Evolutionary conservation across 37 sponge, comb jelly and placozoan species (phyloP), one percentile per base, ranked within the genome.

Genomic region (Cladorhizidae sp.): DNA sequence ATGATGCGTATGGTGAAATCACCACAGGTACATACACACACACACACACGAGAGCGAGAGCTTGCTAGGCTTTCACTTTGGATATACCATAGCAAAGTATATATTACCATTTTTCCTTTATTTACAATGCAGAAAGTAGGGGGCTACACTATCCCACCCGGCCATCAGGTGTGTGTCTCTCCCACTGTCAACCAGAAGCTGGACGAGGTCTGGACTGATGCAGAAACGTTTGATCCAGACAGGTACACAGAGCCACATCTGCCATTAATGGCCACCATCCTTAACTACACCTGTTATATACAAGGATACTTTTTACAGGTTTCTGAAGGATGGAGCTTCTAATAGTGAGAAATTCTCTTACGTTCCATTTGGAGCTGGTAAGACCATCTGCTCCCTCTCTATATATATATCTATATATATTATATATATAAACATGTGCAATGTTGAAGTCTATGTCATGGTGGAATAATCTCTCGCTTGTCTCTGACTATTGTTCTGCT

Each of bases 301-400:
- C 31, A n/a, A n/a, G 9, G 9, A n/a, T 21, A 63, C 64, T 58
- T 33, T 38, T 58, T 57, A 18, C 61, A 80, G 81, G 31, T 80
- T 71, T 80, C 31, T 80, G 40, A 45, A 71, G 18, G 74, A 81
- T 55, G 81, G 36, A 50, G 31, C 67, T 3, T n/a, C 42, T 23
- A 64, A 85, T 57, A 78, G 68, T 71, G 94, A 93, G 32, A 95
- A 92, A 75, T 95, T 95, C 49, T 58, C 89, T 15, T 95, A 93
- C 57, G 86, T 95, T 0, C 95, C 95, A 25, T 95, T 95, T 86
- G 95, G 95, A 71, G 95, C 95, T 77, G 95, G 94, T 93, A 39
- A 59, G 85, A 26, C 26, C 18, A 18, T 26, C 59, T 45, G n/a
- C n/a, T n/a, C n/a, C n/a, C n/a, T n/a, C n/a, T n/a, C n/a, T n/a